A percentile compares a stretch with the other conserved stretches of the same genome.
These are phyloP conservation scores for Ostrea edulis DNA, from an alignment of 1,140 invertebrate species.

Conservation along the genomic window DNA sequence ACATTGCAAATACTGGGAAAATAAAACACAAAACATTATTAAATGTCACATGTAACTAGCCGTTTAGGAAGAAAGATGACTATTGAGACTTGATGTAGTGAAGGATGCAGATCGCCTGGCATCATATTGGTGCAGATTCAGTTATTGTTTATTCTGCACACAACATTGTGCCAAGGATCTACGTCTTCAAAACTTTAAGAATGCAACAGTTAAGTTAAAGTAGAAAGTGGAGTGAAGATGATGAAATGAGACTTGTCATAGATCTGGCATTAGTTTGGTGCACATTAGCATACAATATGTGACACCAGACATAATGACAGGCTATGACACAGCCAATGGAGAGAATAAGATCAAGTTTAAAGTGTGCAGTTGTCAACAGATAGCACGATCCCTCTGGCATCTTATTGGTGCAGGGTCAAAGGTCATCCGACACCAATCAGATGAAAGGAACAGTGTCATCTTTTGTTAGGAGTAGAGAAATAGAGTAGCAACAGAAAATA, in stretches of 20 bases:
- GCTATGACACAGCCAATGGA: neutral
- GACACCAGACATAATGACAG: constrained; percentile 24
- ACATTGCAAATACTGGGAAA: constrained; percentile 56
- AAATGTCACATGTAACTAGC: neutral
- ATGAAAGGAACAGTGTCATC: neutral
- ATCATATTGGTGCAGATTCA: constrained; percentile 31
- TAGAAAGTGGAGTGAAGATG: neutral
- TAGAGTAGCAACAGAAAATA: too few species aligned
- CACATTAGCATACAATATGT: neutral
- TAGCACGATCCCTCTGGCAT: neutral
- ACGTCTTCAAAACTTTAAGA: neutral
- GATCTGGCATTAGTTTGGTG: constrained; percentile 38
- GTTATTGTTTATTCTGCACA: neutral
- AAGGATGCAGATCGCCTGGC: constrained; percentile 5
- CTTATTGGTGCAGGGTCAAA: constrained; percentile 32
- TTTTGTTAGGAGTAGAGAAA: neutral
- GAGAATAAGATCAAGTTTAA: neutral
- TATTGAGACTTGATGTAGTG: neutral
- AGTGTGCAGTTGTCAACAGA: constrained; percentile 27
- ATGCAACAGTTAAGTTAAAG: neutral
- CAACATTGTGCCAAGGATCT: constrained; percentile 33
- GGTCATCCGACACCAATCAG: constrained; percentile 16
- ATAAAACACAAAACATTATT: neutral
- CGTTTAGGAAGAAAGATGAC: neutral
- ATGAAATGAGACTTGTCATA: constrained; percentile 17